Conservation (phyloP, 2,888 invertebrate genomes). For the Hedya salicella region DNA sequence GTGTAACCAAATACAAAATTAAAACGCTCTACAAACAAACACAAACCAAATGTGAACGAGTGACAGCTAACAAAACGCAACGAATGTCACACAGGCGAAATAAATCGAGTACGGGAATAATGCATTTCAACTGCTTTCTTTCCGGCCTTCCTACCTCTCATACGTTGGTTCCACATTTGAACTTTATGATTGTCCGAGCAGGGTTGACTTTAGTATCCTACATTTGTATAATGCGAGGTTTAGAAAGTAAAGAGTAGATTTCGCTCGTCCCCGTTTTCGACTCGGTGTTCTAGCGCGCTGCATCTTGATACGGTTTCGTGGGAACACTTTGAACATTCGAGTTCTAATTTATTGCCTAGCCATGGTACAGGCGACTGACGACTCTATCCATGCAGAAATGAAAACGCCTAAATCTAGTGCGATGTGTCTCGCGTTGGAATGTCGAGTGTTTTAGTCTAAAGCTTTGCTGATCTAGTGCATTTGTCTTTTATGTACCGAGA, state of each 20-base stretch:
- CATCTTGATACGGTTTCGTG: conserved; percentile 83
- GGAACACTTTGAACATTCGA: conserved; percentile 78
- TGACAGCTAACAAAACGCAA: conserved; percentile 80
- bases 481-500: conserved; percentile 10
- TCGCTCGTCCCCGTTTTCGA: conserved; percentile 70
- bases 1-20: conserved; percentile 29
- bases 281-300: conserved; percentile 62
- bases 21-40: conserved; percentile 50
- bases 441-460: conserved; percentile 3
- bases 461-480: conserved; percentile 4
- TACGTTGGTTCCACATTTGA: background rate
- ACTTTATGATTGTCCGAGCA: background rate
- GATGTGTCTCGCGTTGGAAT: conserved; percentile 45
- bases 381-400: conserved; percentile 77
- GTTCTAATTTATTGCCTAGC: conserved; percentile 79
- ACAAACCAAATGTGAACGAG: conserved; percentile 63
- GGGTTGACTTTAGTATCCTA: background rate
- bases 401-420: conserved; percentile 54
- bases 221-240: background rate
- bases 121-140: conserved; percentile 57
- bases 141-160: background rate
- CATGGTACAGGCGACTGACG: conserved; percentile 80
- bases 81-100: conserved; percentile 69
- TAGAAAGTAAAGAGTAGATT: conserved; percentile 18
- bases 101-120: conserved; percentile 79